These are phyloP conservation scores for Neodiprion virginianus DNA, from an alignment of 1,140 invertebrate species.

Conservation along the genomic window DNA sequence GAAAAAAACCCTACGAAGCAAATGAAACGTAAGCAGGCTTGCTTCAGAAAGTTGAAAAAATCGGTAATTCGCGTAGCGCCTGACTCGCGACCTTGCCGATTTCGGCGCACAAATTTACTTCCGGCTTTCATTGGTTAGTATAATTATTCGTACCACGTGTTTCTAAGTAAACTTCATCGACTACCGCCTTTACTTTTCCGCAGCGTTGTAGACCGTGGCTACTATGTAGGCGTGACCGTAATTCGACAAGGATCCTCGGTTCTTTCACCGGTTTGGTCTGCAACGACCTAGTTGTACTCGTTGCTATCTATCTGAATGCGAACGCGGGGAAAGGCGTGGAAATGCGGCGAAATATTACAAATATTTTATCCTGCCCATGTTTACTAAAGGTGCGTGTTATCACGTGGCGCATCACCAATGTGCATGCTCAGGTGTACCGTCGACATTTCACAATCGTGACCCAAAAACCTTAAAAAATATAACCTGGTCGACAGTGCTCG, in stretches of 20 bases:
- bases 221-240: not conserved
- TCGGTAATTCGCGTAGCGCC: too few species aligned
- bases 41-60: too few species aligned
- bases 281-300: not conserved
- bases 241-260: not conserved
- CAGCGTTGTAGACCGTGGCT: too few species aligned
- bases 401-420: not conserved
- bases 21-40: too few species aligned
- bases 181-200: too few species aligned
- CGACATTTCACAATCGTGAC: not conserved
- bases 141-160: too few species aligned
- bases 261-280: not conserved
- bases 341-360: not conserved
- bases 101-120: too few species aligned
- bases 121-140: too few species aligned
- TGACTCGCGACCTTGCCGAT: too few species aligned
- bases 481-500: not conserved
- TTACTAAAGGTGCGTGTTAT: not conserved
- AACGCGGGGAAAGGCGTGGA: not conserved
- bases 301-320: not conserved
- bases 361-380: not conserved
- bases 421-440: not conserved
- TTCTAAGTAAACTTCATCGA: too few species aligned
- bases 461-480: slow-evolving; percentile 6
- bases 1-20: too few species aligned